These are phyloP conservation scores for Chelonoidis abingdonii DNA, from an alignment of 2,113 vertebrate species.

Conservation along the genomic window DNA sequence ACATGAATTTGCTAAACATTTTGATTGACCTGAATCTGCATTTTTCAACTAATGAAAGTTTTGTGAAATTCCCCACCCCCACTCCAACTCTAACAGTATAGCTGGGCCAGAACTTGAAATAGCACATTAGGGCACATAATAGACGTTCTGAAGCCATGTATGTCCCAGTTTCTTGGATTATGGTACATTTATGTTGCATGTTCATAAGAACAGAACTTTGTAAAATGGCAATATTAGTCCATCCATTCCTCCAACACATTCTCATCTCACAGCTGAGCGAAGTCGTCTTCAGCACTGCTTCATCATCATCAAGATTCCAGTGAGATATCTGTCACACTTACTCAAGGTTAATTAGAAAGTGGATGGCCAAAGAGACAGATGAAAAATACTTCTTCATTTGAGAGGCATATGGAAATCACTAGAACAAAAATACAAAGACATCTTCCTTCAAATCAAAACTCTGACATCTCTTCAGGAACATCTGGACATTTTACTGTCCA, in stretches of 20 bases:
- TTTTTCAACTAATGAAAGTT: not conserved
- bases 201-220: not conserved
- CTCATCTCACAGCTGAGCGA: slow-evolving; percentile 38
- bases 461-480: slow-evolving; percentile 46
- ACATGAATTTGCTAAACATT: not conserved
- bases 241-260: not conserved
- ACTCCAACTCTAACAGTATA: not conserved
- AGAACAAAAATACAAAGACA: slow-evolving; percentile 53
- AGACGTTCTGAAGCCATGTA: not conserved
- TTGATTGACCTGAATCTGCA: not conserved
- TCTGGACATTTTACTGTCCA: not conserved
- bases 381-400: slow-evolving; percentile 33
- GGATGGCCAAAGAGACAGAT: slow-evolving; percentile 42
- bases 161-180: not conserved
- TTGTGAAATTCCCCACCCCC: not conserved
- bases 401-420: slow-evolving; percentile 64
- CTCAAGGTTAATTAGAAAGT: slow-evolving; percentile 61
- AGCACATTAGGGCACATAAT: not conserved
- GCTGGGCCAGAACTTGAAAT: not conserved
- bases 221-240: not conserved
- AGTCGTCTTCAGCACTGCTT: not conserved
- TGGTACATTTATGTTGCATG: not conserved
- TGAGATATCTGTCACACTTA: slow-evolving; percentile 27
- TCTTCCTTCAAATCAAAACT: slow-evolving; percentile 33
- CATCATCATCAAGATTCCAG: slow-evolving; percentile 49